Percentiles rank a stretch among this genome's conserved stretches.
These are phyloP conservation scores for Tortricodes alternella DNA, from an alignment of 2,888 invertebrate species.

Conservation along the genomic window DNA sequence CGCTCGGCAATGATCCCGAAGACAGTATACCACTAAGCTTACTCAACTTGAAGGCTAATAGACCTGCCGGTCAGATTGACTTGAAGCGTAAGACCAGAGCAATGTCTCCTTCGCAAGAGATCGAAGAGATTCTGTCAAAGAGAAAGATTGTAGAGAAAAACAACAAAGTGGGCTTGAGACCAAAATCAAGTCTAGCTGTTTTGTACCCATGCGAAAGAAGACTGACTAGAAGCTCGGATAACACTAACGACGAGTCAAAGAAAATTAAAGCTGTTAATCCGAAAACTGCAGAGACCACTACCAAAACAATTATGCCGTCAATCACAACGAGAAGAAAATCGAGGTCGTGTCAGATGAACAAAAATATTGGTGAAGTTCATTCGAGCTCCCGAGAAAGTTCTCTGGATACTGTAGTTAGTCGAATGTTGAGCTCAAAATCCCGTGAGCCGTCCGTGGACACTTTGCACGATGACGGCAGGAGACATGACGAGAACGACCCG, in stretches of 20 bases:
- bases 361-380: slow-evolving; percentile 63
- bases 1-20: slow-evolving; percentile 80
- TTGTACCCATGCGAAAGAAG: slow-evolving; percentile 70
- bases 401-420: slow-evolving; percentile 67
- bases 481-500: slow-evolving; percentile 83
- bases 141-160: slow-evolving; percentile 65
- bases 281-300: slow-evolving; percentile 44
- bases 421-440: slow-evolving; percentile 62
- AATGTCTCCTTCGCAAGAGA: slow-evolving; percentile 83
- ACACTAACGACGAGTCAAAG: slow-evolving; percentile 57
- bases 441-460: slow-evolving; percentile 72
- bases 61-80: slow-evolving; percentile 59
- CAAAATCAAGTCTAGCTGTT: slow-evolving; percentile 74
- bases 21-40: slow-evolving; percentile 82
- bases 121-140: slow-evolving; percentile 79
- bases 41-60: slow-evolving; percentile 68
- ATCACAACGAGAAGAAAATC: slow-evolving; percentile 70
- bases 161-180: slow-evolving; percentile 61
- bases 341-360: slow-evolving; percentile 64
- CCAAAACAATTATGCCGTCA: slow-evolving; percentile 54
- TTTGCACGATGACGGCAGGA: no score
- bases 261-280: slow-evolving; percentile 56
- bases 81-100: slow-evolving; percentile 82
- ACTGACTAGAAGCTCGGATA: slow-evolving; percentile 70
- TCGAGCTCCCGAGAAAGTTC: slow-evolving; percentile 78